These are phyloP conservation scores for Sesamia nonagrioides DNA, from an alignment of 1,140 invertebrate genomes.

Conservation along the genomic window DNA sequence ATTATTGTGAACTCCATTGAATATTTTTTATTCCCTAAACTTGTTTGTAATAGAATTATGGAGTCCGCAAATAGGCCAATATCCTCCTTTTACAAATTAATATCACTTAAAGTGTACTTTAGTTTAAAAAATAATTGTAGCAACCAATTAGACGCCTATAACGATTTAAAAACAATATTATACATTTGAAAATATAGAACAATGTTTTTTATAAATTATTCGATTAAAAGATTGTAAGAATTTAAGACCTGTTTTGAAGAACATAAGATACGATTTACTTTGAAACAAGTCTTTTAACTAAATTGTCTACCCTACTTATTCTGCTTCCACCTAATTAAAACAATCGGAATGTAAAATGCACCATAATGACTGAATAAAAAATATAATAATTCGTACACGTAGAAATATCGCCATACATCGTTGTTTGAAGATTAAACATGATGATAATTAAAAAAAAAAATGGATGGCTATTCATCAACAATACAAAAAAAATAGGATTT, in stretches of 20 bases:
- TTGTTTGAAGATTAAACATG: background rate
- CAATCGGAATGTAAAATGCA: constrained; percentile 36
- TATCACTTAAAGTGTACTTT: background rate
- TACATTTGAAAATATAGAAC: background rate
- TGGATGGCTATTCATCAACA: constrained; percentile 5
- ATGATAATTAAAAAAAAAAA: constrained; percentile 13
- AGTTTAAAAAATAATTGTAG: background rate
- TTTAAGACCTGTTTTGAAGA: constrained; percentile 2
- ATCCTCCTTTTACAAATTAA: background rate
- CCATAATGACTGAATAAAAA: constrained; percentile 26
- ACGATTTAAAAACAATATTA: background rate
- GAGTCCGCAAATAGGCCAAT: background rate
- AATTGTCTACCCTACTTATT: constrained; percentile 7
- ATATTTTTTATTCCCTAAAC: too few species aligned
- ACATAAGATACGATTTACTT: background rate
- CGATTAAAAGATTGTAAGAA: background rate
- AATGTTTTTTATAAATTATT: background rate
- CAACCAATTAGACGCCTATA: background rate
- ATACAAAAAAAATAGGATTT: constrained; percentile 10
- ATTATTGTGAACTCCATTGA: background rate
- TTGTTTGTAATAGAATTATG: too few species aligned
- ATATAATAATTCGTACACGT: constrained; percentile 10
- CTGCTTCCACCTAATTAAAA: constrained; percentile 19
- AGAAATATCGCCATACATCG: constrained; percentile 21
- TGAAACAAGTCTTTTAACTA: constrained; percentile 27